Base-by-base conservation (phyloP, 2,888 invertebrate genomes). In the Phragmatobia fuliginosa region DNA sequence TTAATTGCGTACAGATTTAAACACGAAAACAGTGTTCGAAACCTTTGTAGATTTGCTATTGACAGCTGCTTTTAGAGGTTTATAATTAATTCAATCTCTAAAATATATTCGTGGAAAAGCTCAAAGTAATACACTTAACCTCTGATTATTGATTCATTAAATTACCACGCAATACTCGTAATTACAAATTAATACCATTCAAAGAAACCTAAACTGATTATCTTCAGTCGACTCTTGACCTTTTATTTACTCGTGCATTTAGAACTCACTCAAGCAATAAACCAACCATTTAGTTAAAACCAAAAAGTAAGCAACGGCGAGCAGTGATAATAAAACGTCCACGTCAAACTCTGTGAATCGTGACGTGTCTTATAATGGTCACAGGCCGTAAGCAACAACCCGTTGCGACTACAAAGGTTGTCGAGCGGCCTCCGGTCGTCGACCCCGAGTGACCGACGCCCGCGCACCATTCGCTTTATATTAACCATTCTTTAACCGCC, bases 401-500 rank as follows among this genome's bases (percentile, higher is more conserved):
- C 90, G 91, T 87, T 86, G 88, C 80, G 87, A 84, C 88, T 83
- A 89, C 90, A 91, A 90, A 93, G 92, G 93, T 93, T 92, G 92
- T 87, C 87, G 88, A 87, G 90, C 89, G 88, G 88, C 85, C 88
- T 73, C 85, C 80, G 92, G 92, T 88, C 92, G 77, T 78, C 78
- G 92, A 92, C 92, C 92, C 85, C 85, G 79, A 77, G 87, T 92
- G 93, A 93, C 93, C 93, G 92, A 82, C 92, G 94, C 91, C 84
- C 77, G 93, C 94, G 92, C 94, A 91, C 83, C 89, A 86, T 90
- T 91, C 88, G 91, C 90, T 74, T 49, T 73, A 78, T 81, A 80
- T 80, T 80, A 79, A 80, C 82, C 80, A 84, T 83, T 79, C 78
- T 82, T 76, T 61, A 66, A 73, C 75, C 70, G 63, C 59, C 36